phyloP scores from a whole-genome alignment of 2,888 invertebrate species.

The Harpagoxenus sublaevis region DNA sequence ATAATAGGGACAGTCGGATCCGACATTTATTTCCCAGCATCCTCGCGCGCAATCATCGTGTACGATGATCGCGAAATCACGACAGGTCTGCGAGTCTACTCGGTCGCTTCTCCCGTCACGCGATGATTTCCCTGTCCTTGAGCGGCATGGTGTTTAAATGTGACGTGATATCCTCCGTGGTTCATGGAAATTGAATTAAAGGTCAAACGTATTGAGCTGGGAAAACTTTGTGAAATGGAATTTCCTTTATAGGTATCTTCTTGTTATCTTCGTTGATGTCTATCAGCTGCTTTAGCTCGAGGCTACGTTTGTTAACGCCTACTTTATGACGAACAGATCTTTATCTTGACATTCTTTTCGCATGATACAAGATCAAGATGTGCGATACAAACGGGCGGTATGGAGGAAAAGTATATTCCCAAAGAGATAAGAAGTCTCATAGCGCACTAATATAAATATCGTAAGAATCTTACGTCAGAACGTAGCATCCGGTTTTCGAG shows the following conservation, averaged over 20 bases:
- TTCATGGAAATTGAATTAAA: conserved; percentile 43
- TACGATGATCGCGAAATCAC: conserved; percentile 59
- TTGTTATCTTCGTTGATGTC: not conserved
- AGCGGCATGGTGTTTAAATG: not conserved
- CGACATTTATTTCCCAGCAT: conserved; percentile 72
- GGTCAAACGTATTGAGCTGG: not conserved
- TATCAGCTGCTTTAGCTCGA: conserved; percentile 21
- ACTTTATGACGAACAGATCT: conserved; percentile 53
- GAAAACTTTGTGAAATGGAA: conserved; percentile 15
- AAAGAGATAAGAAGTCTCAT: conserved; percentile 58
- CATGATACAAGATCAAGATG: conserved; percentile 68
- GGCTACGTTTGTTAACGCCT: not conserved
- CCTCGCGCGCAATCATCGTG: conserved; percentile 56
- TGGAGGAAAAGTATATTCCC: conserved; percentile 56
- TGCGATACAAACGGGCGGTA: conserved; percentile 43
- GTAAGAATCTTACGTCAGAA: conserved; percentile 13
- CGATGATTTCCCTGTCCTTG: conserved; percentile 25
- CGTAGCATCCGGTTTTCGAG: not conserved
- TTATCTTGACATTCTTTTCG: conserved; percentile 61
- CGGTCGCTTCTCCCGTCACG: not conserved
- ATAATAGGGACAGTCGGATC: conserved; percentile 73
- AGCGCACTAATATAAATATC: conserved; percentile 21
- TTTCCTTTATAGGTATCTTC: conserved; percentile 5
- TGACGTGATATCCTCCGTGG: not conserved
- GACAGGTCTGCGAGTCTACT: conserved; percentile 35